Conservation (phyloP, 1,140 invertebrate genomes). For the Luehdorfia chinensis region DNA sequence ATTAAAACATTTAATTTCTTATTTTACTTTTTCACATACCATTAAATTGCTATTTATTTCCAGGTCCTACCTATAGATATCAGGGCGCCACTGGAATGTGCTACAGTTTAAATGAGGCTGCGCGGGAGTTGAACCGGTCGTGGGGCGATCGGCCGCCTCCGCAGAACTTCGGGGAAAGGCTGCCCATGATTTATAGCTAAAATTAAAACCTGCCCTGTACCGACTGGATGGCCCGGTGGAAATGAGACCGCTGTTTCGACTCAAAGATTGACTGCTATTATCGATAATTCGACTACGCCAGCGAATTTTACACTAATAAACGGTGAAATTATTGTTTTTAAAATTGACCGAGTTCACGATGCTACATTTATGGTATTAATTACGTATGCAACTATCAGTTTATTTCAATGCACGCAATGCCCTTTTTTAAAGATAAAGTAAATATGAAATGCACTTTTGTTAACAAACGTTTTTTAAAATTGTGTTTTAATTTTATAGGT, state of each 20-base stretch:
- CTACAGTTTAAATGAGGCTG: constrained; percentile 76
- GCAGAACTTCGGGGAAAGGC: constrained; percentile 65
- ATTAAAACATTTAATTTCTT: too few relatives aligned
- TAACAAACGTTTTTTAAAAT: too few relatives aligned
- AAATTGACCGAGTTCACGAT: constrained; percentile 8
- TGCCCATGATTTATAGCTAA: constrained; percentile 64
- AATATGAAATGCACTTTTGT: too few relatives aligned
- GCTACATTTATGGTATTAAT: constrained; percentile 7
- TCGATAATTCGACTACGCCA: constrained; percentile 25
- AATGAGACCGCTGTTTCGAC: constrained; percentile 29
- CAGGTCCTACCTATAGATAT: constrained; percentile 35
- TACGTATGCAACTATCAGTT: neutral
- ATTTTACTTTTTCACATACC: too few relatives aligned
- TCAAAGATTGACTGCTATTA: constrained; percentile 34
- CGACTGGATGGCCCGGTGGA: constrained; percentile 19
- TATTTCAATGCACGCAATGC: too few relatives aligned
- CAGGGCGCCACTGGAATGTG: constrained; percentile 59
- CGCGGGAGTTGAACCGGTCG: constrained; percentile 60
- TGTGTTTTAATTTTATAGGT: too few relatives aligned
- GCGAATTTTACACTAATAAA: constrained; percentile 16
- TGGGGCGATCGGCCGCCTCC: constrained; percentile 43
- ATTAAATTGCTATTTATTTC: too few relatives aligned
- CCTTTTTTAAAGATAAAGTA: too few relatives aligned
- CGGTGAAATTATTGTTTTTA: constrained; percentile 6
- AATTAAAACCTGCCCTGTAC: constrained; percentile 51